Evolutionary conservation across 2,113 vertebrate species (phyloP), one percentile per base, ranked within the genome.

Genomic region (Bubo scandiacus): DNA sequence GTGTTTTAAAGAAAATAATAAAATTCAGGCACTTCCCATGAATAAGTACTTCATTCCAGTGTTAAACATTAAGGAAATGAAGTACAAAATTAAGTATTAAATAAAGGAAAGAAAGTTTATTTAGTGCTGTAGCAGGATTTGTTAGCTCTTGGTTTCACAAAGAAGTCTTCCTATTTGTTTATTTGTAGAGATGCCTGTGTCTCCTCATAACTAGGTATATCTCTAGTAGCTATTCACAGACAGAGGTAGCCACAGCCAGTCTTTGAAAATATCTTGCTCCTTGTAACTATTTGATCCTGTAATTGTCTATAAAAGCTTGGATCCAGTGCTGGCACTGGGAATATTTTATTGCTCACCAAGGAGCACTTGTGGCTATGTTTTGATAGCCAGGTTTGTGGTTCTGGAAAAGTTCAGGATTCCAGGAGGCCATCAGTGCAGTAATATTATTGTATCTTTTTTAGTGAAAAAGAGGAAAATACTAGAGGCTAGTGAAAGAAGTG

Each of bases 361-460:
- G 93, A 97, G 54, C 65, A 94, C 58, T 97, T 96, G 90, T 95
- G 95, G 94, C 88, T 96, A 22, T 66, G 61, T 90, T 95, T 90
- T 47, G 26, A 92, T 94, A 94, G 90, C 90, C 92, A 96, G 95
- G 66, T 90, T 92, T 97, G 86, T 45, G 91, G 93, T 90, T 94
- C 92, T 96, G 92, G 88, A 92, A 96, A 86, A 77, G 79, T 83
- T 92, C 25, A 66, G 15, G 65, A 90, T 95, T 90, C 58, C 79
- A 87, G 72, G 54, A 94, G 63, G 42, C 78, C 91, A 91, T 74
- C 36, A 86, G 51, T 67, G 61, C 27, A 78, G 80, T 89, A 93
- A 54, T 73, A 57, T 83, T 75, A 34, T 51, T 91, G 23, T 49
- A 36, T 63, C 73, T 75, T 90, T 90, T 90, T 51, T 45, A 86